Conservation (phyloP, 2,113 vertebrate genomes). For the Origma solitaria region DNA sequence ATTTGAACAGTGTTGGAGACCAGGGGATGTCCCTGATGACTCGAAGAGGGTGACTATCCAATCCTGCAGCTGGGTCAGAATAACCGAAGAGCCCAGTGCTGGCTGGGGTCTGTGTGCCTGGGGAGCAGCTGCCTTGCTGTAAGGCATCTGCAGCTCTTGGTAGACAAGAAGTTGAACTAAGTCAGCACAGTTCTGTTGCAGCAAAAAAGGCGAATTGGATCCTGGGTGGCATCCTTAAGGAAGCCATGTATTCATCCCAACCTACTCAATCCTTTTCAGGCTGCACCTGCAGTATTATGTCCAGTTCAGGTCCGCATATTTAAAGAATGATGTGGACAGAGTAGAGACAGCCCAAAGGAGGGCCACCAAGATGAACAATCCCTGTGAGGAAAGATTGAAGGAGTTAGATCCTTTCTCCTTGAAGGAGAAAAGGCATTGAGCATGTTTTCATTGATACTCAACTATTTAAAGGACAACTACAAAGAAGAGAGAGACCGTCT, state of each 20-base stretch:
- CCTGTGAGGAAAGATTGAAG: not conserved
- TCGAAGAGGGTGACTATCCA: not conserved
- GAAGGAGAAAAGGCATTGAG: not conserved
- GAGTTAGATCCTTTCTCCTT: not conserved
- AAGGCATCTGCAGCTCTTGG: not conserved
- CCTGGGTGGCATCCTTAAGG: not conserved
- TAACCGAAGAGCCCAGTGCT: not conserved
- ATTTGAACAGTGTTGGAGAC: not conserved
- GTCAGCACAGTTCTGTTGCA: not conserved
- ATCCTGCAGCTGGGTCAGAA: not conserved
- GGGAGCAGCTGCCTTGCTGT: not conserved
- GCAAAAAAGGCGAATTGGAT: not conserved
- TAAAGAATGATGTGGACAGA: not conserved
- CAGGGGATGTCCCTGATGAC: not conserved
- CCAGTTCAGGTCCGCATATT: not conserved
- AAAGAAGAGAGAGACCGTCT: not conserved
- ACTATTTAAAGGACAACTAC: not conserved
- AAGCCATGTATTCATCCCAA: not conserved
- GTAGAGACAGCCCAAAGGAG: not conserved
- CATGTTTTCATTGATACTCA: not conserved
- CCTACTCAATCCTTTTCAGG: not conserved
- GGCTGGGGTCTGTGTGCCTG: not conserved
- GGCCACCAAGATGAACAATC: not conserved
- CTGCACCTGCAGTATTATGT: not conserved
- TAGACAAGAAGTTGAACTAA: not conserved